phyloP scores from a whole-genome alignment of 2,113 vertebrate genomes.

The Neodontobutis hainanensis region DNA sequence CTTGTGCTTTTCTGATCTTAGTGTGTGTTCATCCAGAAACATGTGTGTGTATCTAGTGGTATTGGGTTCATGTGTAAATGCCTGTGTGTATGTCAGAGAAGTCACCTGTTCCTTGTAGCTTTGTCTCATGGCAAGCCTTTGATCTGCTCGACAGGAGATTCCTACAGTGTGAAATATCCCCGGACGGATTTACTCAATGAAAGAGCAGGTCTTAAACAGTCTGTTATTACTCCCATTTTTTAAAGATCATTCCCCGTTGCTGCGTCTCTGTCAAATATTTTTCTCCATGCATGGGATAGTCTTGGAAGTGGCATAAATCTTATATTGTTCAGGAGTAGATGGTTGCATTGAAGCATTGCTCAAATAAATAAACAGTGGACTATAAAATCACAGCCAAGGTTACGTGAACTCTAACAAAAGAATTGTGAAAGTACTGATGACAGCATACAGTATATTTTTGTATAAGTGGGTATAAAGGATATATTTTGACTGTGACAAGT shows the following conservation, averaged over 20 bases:
- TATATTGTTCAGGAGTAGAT: constrained; percentile 14
- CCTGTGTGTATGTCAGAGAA: constrained; percentile 44
- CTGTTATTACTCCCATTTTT: constrained; percentile 75
- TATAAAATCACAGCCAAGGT: constrained; percentile 31
- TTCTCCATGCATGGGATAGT: constrained; percentile 8
- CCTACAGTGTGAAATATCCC: constrained; percentile 78
- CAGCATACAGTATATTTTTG: constrained; percentile 8
- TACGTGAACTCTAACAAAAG: constrained; percentile 10
- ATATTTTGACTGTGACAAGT: no score
- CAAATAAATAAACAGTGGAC: constrained; percentile 19
- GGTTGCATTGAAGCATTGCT: constrained; percentile 26
- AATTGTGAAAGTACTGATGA: constrained; percentile 25
- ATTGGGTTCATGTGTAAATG: constrained; percentile 32
- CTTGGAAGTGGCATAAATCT: constrained; percentile 28
- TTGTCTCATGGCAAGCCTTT: constrained; percentile 70
- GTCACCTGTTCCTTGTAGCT: constrained; percentile 67
- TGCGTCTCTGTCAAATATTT: constrained; percentile 19
- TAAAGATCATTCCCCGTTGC: constrained; percentile 56
- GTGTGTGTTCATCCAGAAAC: constrained; percentile 56
- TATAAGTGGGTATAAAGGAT: background rate
- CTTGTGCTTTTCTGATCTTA: constrained; percentile 58
- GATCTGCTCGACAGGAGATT: constrained; percentile 75
- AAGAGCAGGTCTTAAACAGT: constrained; percentile 68
- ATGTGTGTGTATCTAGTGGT: constrained; percentile 16
- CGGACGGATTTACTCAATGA: constrained; percentile 73